A percentile compares a stretch with the other conserved stretches of the same genome.
phyloP scores from a whole-genome alignment of 1,140 invertebrate species.

The Procambarus clarkii region DNA sequence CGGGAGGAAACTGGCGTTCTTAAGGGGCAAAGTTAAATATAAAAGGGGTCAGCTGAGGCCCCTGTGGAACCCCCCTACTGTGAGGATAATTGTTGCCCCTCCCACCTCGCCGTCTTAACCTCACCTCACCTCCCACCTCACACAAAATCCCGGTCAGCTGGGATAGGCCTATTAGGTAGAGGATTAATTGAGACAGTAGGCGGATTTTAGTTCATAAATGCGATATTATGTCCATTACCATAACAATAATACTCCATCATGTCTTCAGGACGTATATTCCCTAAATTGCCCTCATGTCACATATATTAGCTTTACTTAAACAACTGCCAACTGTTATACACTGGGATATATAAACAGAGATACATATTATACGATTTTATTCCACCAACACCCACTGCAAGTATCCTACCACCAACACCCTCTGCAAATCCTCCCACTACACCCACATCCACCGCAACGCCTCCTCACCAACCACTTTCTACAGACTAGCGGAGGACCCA shows the following conservation, averaged over 20 bases:
- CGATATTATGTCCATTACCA: slow-evolving; percentile 10
- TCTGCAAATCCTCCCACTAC: neutral
- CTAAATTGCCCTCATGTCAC: neutral
- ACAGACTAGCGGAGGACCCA: neutral
- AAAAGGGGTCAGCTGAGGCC: slow-evolving; percentile 35
- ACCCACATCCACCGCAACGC: neutral
- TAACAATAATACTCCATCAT: neutral
- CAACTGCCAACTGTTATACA: neutral
- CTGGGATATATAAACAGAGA: neutral
- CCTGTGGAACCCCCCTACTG: slow-evolving; percentile 41
- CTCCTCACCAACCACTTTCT: no score
- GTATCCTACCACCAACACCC: neutral
- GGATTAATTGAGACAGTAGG: slow-evolving; percentile 37
- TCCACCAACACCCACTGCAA: no score
- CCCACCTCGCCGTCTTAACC: slow-evolving; percentile 1
- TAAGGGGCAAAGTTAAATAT: neutral
- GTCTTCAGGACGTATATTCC: neutral
- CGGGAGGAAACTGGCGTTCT: slow-evolving; percentile 14
- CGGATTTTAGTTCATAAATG: slow-evolving; percentile 26
- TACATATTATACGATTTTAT: neutral
- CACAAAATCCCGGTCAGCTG: slow-evolving; percentile 5
- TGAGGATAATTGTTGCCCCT: slow-evolving; percentile 51
- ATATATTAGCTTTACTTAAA: neutral
- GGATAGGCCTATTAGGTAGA: neutral
- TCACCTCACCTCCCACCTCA: neutral